These are phyloP conservation scores for Donacobius atricapilla DNA, from an alignment of 2,113 vertebrate genomes.

Conservation along the genomic window DNA sequence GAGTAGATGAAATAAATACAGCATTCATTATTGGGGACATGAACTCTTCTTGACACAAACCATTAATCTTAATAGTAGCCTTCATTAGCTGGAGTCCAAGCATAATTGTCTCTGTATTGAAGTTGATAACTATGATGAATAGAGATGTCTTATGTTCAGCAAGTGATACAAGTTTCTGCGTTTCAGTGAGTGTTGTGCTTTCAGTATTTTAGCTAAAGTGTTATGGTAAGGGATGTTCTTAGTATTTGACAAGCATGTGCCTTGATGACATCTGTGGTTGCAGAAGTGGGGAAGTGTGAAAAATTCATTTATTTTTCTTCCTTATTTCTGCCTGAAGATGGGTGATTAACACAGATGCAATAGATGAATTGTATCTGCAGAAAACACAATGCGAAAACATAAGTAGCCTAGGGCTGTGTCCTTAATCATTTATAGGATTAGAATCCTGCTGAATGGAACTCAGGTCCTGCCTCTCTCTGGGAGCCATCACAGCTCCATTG, in stretches of 20 bases:
- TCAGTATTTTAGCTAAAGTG: neutral
- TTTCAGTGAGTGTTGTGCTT: neutral
- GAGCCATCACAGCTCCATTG: neutral
- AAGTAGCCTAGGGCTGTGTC: neutral
- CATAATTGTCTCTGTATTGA: neutral
- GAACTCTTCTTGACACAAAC: neutral
- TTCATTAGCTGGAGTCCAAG: neutral
- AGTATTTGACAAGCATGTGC: neutral
- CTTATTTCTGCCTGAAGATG: neutral
- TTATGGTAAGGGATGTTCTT: neutral
- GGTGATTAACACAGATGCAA: neutral
- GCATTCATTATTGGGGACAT: neutral
- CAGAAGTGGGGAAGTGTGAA: neutral
- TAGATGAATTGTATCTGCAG: neutral
- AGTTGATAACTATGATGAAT: neutral
- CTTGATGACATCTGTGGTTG: neutral
- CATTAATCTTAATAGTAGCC: neutral
- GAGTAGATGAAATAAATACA: neutral
- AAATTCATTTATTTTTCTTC: neutral
- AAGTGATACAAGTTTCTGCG: neutral
- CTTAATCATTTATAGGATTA: neutral
- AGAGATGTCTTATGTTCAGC: neutral
- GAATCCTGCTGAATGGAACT: neutral
- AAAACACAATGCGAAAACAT: neutral
- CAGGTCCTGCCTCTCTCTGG: neutral